These are phyloP conservation scores for Eospalax fontanierii DNA, from an alignment of 2,797 vertebrate species.

Conservation along the genomic window DNA sequence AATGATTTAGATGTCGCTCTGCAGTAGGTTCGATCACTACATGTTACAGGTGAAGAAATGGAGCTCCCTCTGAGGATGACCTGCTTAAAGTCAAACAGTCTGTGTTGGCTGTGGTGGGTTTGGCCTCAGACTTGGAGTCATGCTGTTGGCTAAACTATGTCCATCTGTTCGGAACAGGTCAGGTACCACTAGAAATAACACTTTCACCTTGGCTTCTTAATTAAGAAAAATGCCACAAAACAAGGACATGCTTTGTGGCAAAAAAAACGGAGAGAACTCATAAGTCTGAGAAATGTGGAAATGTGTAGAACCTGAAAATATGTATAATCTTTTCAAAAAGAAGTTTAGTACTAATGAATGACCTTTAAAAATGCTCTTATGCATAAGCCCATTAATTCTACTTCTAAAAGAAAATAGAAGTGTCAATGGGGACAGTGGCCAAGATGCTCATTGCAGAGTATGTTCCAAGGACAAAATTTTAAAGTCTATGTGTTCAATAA, in stretches of 20 bases:
- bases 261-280: not conserved
- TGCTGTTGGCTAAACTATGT: not conserved
- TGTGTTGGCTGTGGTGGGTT: not conserved
- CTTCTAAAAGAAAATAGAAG: conserved; percentile 9
- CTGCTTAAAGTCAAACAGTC: conserved; percentile 8
- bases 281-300: not conserved
- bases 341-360: not conserved
- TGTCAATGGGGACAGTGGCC: not conserved
- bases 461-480: not conserved
- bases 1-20: not conserved
- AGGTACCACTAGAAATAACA: not conserved
- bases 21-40: not conserved
- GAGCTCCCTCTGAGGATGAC: not conserved
- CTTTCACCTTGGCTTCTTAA: not conserved
- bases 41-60: not conserved
- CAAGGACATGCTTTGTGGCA: not conserved
- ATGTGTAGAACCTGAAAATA: not conserved
- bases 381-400: not conserved
- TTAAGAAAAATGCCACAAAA: conserved; percentile 39
- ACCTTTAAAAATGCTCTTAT: not conserved
- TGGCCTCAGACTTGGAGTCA: not conserved
- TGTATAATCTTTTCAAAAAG: not conserved
- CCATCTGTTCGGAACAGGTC: conserved; percentile 1
- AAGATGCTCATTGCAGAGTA: not conserved
- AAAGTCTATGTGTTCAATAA: not conserved